Evolutionary conservation across 1,140 invertebrate genomes (phyloP).

Genomic region (Sinella curviseta): DNA sequence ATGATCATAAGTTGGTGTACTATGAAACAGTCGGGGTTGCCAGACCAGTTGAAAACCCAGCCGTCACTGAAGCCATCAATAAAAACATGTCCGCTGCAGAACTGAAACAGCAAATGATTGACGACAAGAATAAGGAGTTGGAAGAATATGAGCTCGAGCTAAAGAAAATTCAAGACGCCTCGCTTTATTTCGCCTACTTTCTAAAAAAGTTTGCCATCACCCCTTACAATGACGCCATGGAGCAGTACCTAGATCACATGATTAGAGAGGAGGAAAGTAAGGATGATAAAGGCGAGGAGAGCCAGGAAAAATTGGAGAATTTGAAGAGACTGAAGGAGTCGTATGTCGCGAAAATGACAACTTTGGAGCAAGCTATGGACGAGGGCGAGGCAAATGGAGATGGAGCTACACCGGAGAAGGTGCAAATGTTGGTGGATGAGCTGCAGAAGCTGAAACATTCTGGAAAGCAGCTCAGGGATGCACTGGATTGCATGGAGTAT

Average conservation of each 20-base stretch:
- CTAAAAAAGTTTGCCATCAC: neutral
- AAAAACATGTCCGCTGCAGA: neutral
- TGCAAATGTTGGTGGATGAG: neutral
- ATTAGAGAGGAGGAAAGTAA: neutral
- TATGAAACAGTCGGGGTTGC: slow-evolving; percentile 15
- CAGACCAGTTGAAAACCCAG: neutral
- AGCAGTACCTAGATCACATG: neutral
- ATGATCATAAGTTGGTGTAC: neutral
- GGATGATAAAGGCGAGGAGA: neutral
- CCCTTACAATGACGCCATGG: slow-evolving; percentile 12
- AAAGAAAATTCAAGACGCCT: neutral
- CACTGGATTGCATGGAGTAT: neutral
- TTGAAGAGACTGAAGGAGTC: neutral
- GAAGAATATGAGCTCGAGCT: neutral
- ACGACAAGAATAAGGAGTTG: neutral
- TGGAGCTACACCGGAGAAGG: neutral
- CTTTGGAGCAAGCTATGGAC: neutral
- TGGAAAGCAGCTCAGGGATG: neutral
- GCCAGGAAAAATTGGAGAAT: neutral
- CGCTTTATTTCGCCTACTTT: neutral
- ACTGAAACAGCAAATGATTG: neutral
- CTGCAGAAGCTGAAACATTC: neutral
- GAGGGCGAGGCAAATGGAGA: too few species aligned
- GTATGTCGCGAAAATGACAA: neutral
- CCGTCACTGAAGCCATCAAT: neutral